phyloP scores from a whole-genome alignment of 92 coral and sea anemone genomes.

The Phymanthus crucifer region DNA sequence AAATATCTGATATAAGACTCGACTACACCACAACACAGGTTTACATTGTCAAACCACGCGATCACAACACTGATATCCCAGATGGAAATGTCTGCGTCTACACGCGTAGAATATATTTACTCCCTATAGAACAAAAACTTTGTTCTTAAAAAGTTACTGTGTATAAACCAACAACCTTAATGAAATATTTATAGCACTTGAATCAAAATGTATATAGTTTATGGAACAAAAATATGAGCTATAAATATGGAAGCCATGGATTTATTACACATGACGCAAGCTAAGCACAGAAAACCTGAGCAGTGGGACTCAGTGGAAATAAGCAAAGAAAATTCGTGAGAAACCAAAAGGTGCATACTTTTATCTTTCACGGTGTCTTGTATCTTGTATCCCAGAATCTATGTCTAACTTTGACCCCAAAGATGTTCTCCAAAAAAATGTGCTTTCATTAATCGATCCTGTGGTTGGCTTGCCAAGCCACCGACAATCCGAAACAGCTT shows the following conservation, averaged over 20 bases:
- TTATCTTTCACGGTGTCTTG: not conserved
- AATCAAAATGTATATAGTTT: not conserved
- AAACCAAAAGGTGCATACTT: not conserved
- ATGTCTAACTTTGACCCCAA: not conserved
- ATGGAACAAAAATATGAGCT: not conserved
- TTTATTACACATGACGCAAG: too few species aligned
- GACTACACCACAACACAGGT: not conserved
- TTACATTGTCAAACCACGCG: not conserved
- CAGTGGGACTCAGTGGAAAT: too few species aligned
- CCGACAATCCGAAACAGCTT: not conserved
- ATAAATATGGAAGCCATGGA: not conserved
- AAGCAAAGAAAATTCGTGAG: too few species aligned
- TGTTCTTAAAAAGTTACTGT: too few species aligned
- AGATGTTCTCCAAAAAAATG: not conserved
- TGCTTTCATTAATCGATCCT: not conserved
- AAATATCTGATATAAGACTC: too few species aligned
- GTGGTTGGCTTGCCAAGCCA: not conserved
- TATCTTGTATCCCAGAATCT: not conserved
- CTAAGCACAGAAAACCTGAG: too few species aligned
- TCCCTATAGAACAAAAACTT: too few species aligned
- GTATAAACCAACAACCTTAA: not conserved
- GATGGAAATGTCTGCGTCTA: not conserved
- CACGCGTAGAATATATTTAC: too few species aligned
- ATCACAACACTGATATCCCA: not conserved
- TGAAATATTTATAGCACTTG: not conserved